Percentiles rank a stretch among this genome's conserved stretches.
Conservation (phyloP, 2,888 invertebrate species). For the Parascotia fuliginaria region DNA sequence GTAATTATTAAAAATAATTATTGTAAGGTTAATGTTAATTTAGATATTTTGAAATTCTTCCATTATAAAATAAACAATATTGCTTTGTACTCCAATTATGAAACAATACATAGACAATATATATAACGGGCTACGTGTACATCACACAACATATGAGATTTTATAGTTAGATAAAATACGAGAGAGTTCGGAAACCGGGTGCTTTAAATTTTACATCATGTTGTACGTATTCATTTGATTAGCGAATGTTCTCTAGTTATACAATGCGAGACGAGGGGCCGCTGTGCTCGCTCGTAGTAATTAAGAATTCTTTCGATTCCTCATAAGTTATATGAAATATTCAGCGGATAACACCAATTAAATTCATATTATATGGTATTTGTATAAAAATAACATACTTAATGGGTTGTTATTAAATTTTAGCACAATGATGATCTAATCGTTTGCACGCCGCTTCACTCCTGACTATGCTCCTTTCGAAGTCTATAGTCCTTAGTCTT, state of each 20-base stretch:
- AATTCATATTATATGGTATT: slow-evolving; percentile 68
- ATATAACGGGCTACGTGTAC: slow-evolving; percentile 74
- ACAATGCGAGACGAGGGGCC: slow-evolving; percentile 56
- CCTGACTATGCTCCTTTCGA: slow-evolving; percentile 54
- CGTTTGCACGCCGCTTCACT: slow-evolving; percentile 72
- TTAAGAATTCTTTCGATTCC: slow-evolving; percentile 43
- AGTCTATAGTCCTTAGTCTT: slow-evolving; percentile 76
- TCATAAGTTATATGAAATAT: slow-evolving; percentile 48
- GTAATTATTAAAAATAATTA: slow-evolving; percentile 73
- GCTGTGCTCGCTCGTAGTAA: slow-evolving; percentile 24
- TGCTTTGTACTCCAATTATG: slow-evolving; percentile 73
- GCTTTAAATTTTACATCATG: slow-evolving; percentile 85
- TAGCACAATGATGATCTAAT: slow-evolving; percentile 67
- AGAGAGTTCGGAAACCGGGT: slow-evolving; percentile 85
- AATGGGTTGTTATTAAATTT: slow-evolving; percentile 67
- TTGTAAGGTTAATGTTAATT: slow-evolving; percentile 73
- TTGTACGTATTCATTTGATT: slow-evolving; percentile 80
- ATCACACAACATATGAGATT: slow-evolving; percentile 72
- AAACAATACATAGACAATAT: slow-evolving; percentile 78
- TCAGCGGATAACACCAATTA: slow-evolving; percentile 79
- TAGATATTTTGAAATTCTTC: slow-evolving; percentile 80
- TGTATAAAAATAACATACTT: slow-evolving; percentile 58
- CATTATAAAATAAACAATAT: slow-evolving; percentile 70
- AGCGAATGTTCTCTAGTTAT: slow-evolving; percentile 76
- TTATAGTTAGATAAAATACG: slow-evolving; percentile 82